A percentile compares a stretch with the other conserved stretches of the same genome.
Evolutionary conservation across 2,113 vertebrate species (phyloP).

Genomic region (Menura novaehollandiae): DNA sequence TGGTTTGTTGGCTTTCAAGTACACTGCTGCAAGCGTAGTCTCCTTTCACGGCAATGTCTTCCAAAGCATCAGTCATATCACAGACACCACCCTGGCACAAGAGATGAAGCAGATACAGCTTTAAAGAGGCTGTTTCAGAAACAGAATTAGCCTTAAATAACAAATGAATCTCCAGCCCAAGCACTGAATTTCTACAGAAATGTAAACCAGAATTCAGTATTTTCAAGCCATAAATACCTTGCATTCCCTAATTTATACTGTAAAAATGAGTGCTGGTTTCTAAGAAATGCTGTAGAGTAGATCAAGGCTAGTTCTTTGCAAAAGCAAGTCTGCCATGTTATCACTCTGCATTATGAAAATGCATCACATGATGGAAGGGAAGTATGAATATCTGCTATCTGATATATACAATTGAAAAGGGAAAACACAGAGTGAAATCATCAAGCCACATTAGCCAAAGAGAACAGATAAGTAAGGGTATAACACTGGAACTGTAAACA

Average conservation of each 20-base stretch:
- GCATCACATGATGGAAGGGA: background rate
- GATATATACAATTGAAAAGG: background rate
- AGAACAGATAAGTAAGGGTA: conserved; percentile 33
- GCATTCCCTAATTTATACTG: background rate
- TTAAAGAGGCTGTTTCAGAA: background rate
- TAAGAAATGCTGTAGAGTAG: background rate
- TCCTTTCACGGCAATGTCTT: conserved; percentile 1
- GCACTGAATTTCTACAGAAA: background rate
- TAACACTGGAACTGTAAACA: conserved; percentile 12
- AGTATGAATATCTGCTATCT: conserved; percentile 35
- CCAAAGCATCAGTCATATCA: background rate
- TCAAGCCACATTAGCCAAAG: conserved; percentile 47
- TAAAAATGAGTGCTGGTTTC: background rate
- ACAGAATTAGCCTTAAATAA: background rate
- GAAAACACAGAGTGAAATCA: conserved; percentile 43
- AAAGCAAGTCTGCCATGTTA: background rate
- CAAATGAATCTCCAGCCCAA: background rate
- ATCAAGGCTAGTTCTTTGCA: background rate
- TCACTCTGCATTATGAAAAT: background rate
- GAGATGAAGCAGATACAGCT: background rate
- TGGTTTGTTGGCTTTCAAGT: background rate
- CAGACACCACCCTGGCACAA: background rate
- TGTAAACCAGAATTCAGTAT: background rate
- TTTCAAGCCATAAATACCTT: background rate
- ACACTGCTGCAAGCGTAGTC: background rate